phyloP scores from a whole-genome alignment of 2,888 invertebrate genomes.

The Drosophila monieri region DNA sequence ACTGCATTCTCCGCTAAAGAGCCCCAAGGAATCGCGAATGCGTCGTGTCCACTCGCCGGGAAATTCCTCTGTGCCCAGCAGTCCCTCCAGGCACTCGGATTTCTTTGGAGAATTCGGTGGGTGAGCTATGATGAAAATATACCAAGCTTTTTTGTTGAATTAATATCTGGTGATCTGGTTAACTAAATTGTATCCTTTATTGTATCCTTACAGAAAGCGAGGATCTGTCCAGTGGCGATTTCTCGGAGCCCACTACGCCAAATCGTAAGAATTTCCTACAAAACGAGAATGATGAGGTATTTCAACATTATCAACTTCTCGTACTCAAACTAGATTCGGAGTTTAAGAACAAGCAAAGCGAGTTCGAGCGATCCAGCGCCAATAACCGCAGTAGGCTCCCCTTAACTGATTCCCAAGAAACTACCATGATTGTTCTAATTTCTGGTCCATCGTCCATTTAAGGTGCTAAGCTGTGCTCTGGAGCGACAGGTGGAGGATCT shows the following conservation, averaged over 20 bases:
- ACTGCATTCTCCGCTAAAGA: conserved; percentile 82
- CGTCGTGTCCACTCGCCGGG: conserved; percentile 86
- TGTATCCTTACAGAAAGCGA: conserved; percentile 79
- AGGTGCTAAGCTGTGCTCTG: conserved; percentile 50
- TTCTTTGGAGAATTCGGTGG: conserved; percentile 88
- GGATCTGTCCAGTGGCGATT: conserved; percentile 84
- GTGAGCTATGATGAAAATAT: conserved; percentile 57
- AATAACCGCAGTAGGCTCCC: conserved; percentile 69
- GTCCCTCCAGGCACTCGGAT: conserved; percentile 88
- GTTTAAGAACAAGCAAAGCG: conserved; percentile 89
- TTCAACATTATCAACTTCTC: conserved; percentile 89
- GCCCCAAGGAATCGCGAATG: conserved; percentile 84
- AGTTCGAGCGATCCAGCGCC: conserved; percentile 82
- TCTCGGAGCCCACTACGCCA: conserved; percentile 84
- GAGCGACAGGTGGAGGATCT: conserved; percentile 6
- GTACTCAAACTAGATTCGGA: conserved; percentile 90
- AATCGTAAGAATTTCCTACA: conserved; percentile 79
- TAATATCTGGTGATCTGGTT: too few species aligned
- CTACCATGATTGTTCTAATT: not conserved
- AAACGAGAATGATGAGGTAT: conserved; percentile 88
- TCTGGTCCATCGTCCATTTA: not conserved
- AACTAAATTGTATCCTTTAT: too few species aligned
- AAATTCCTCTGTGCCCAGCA: conserved; percentile 87
- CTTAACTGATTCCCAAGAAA: not conserved
- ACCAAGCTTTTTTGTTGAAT: not conserved